Percentiles rank a stretch among this genome's conserved stretches.
Evolutionary conservation across 2,888 invertebrate species (phyloP).

Genomic region (Epsilonema sp.): DNA sequence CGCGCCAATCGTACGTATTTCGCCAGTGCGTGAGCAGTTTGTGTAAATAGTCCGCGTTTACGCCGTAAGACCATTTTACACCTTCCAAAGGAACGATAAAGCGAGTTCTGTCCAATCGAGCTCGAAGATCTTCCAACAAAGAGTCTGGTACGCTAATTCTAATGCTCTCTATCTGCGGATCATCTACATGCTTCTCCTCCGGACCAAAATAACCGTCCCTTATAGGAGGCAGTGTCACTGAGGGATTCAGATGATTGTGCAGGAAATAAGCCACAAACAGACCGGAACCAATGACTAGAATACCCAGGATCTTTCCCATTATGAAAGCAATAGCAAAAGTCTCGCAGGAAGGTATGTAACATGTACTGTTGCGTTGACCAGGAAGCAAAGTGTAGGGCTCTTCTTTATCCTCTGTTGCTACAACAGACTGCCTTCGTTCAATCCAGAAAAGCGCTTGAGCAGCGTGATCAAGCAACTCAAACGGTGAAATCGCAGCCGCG

Average conservation of each 20-base stretch:
- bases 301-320: not conserved
- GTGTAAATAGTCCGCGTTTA: slow-evolving; percentile 48
- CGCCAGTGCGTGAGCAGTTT: slow-evolving; percentile 53
- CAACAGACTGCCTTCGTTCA: too few relatives aligned
- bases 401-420: too few relatives aligned
- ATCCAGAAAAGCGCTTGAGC: too few relatives aligned
- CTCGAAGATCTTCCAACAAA: slow-evolving; percentile 15
- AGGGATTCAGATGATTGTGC: too few relatives aligned
- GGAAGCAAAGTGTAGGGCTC: too few relatives aligned
- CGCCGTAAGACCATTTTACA: slow-evolving; percentile 55
- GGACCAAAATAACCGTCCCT: slow-evolving; percentile 7
- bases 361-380: too few relatives aligned
- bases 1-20: slow-evolving; percentile 49
- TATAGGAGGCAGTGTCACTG: not conserved
- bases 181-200: not conserved
- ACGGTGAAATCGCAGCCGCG: too few relatives aligned
- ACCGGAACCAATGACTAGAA: not conserved
- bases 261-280: slow-evolving; percentile 1
- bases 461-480: too few relatives aligned
- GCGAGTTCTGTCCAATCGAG: slow-evolving; percentile 35
- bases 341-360: too few relatives aligned
- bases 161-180: slow-evolving; percentile 4
- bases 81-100: slow-evolving; percentile 20
- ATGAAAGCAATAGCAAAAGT: too few relatives aligned
- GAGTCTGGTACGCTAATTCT: slow-evolving; percentile 7